Base-by-base conservation (phyloP, 1,140 invertebrate genomes). In the Prorops nasuta region DNA sequence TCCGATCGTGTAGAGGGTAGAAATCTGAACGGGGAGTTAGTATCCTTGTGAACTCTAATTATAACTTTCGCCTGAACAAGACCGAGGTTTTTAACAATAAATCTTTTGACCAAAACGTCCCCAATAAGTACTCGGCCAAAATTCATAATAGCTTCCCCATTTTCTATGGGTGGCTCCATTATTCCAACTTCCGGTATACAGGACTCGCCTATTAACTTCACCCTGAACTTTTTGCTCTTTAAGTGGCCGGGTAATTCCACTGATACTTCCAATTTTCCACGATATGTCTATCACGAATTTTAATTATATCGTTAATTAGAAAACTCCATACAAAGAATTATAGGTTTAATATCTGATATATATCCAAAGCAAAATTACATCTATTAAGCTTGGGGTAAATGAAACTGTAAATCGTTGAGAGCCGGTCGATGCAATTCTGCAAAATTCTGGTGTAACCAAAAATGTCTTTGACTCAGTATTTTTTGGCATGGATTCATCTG, bases 131-230 rank as follows among this genome's bases (percentile, higher is more conserved):
- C 60, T 28, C 57, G 57, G 19, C 56, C 54, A 47, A 72, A 73
- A 19, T 54, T 55, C 19, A 65, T 21, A 20, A 50, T 38, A 21
- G 24, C 19, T 24, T 16, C 18, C 7, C 20, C 42, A 16, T 37
- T 32, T 12, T 16, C 32, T 16, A 37, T 8, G 0, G 18, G 3
- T 7, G 70, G 68, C 10, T 69, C 59, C 1, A 64, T 34, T 9
- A 74, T 45, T 14, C 18, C 35, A n/a, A 73, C 47, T 69, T 67
- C 52, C n/a, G 72, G 68, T 8, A 73, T 51, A 20, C 61, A 70
- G 41, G 63, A 47, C 44, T 72, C 64, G 3, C 72, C 72, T 12
- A 46, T 12, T n/a, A 74, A 24, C 35, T 66, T 63, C n/a, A 72
- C 17, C 0, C 12, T 39, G 2, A 61, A 42, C 21, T 55, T 54